phyloP scores from a whole-genome alignment of 2,113 vertebrate species.

The Microcebus griseorufus region DNA sequence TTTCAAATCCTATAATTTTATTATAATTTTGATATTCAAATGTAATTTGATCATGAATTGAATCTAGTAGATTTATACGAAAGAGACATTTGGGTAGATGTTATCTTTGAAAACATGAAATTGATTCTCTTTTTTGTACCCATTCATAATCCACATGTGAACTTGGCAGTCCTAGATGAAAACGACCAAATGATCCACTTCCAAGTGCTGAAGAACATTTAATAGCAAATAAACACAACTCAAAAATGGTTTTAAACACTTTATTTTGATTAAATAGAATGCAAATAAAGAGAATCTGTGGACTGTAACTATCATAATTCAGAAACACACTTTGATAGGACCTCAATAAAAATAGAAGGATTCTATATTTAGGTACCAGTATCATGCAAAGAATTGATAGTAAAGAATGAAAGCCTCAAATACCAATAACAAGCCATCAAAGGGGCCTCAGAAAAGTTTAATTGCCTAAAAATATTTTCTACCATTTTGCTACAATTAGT shows the following conservation, averaged over 20 bases:
- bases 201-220: not conserved
- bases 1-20: not conserved
- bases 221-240: conserved; percentile 1
- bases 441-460: not conserved
- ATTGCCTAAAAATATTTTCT: not conserved
- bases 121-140: not conserved
- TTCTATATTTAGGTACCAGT: not conserved
- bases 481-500: not conserved
- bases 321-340: not conserved
- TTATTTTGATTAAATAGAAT: not conserved
- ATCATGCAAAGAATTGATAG: not conserved
- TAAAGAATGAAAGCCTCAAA: not conserved
- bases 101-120: conserved; percentile 3
- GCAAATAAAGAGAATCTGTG: not conserved
- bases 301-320: not conserved
- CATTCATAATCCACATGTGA: not conserved
- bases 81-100: not conserved
- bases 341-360: not conserved
- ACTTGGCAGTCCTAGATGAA: not conserved
- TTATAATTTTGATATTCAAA: not conserved
- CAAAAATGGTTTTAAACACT: not conserved
- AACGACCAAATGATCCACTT: not conserved
- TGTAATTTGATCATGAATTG: not conserved
- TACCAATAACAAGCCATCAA: not conserved
- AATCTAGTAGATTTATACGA: not conserved